phyloP scores from a whole-genome alignment of 2,888 invertebrate species.

The Ditula angustiorana region DNA sequence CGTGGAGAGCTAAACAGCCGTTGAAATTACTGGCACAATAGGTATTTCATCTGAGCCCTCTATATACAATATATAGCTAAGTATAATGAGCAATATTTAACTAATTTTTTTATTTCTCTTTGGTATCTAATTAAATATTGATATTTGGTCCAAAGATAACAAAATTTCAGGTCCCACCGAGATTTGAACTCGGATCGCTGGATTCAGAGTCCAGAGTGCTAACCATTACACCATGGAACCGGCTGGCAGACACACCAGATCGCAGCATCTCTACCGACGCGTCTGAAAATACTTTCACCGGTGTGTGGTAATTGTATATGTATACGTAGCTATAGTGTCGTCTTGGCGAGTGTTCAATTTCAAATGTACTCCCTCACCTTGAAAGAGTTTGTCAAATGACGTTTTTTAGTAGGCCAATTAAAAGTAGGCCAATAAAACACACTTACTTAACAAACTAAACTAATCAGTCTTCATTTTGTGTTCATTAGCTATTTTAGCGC shows the following conservation, averaged over 20 bases:
- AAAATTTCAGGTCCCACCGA: slow-evolving; percentile 83
- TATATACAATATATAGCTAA: too few relatives aligned
- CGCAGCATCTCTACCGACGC: neutral
- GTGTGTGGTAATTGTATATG: neutral
- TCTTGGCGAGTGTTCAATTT: slow-evolving; percentile 22
- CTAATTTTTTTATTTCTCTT: neutral
- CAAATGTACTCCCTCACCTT: neutral
- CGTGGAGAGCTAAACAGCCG: too few relatives aligned
- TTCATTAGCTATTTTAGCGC: too few relatives aligned
- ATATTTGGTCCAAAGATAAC: neutral
- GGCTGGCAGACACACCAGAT: slow-evolving; percentile 3
- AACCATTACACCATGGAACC: slow-evolving; percentile 88
- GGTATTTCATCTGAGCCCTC: too few relatives aligned
- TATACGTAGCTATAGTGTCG: neutral
- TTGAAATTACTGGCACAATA: too few relatives aligned
- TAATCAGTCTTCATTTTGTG: too few relatives aligned
- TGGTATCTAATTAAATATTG: neutral
- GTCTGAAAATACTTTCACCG: slow-evolving; percentile 34
- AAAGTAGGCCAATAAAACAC: too few relatives aligned
- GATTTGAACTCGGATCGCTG: slow-evolving; percentile 89
- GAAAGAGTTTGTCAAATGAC: neutral
- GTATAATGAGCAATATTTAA: too few relatives aligned
- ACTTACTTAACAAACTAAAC: too few relatives aligned
- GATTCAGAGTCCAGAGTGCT: slow-evolving; percentile 89
- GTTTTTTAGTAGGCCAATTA: too few relatives aligned